Evolutionary conservation across 2,113 vertebrate genomes (phyloP), one percentile per base, ranked within the genome.

Genomic region (Paralichthys olivaceus): DNA sequence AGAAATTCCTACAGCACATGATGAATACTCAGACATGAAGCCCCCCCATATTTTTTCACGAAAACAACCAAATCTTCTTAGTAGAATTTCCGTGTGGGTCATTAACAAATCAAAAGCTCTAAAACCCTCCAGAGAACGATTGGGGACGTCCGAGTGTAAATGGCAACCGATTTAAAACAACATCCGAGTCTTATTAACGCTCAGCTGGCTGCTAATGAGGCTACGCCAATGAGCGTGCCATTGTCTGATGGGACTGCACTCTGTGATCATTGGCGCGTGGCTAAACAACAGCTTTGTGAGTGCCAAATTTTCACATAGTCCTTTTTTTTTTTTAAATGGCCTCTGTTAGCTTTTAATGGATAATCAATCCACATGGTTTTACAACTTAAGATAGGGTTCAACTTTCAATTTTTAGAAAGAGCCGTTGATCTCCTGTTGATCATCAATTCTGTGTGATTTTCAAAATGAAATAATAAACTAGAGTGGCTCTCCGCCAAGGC

Each of bases 161-260:
- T 79, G 75, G 64, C 76, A 68, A 75, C 64, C 71, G 54, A 59
- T 77, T 77, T 84, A 63, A 85, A 89, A 74, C 72, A 67, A 76
- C 75, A 80, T 68, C 82, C 61, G 57, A 60, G 86, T 22, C 56
- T 71, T 75, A 84, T 85, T 77, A 87, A 79, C 64, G 32, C 77
- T 69, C 79, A 61, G 71, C 76, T 57, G 83, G 78, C 26, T 73
- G 79, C 77, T 84, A 90, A 88, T 90, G 77, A 89, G 77, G 57
- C 1, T 53, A 56, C 25, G 63, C 73, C 77, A 74, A 64, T 60
- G 72, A 84, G 43, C 63, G 26, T 67, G 84, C 72, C 73, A 83
- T 73, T 80, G 68, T 83, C 28, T 87, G 84, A 76, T 87, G 74
- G 57, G 76, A 58, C 59, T 53, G 54, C 26, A 14, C 72, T 79